Evolutionary conservation across 2,888 invertebrate species (phyloP), one percentile per base, ranked within the genome.

Genomic region (Ferdinandea cuprea): DNA sequence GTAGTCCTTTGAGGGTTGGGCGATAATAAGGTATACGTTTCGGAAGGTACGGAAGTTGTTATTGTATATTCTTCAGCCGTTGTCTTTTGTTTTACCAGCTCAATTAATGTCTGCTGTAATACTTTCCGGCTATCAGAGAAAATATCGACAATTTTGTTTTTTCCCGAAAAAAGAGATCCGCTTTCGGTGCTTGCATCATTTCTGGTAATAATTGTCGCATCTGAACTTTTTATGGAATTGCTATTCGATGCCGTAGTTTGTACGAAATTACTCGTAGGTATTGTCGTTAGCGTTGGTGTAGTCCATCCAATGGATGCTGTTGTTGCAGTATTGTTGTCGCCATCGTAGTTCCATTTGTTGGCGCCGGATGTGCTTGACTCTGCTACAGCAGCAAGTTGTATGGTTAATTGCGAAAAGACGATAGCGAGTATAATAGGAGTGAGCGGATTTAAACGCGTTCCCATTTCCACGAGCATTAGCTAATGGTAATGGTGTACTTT

Each of bases 381-480:
- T 9, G 40, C 35, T 46, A 52, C 5, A 59, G 52, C 25, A 5
- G 69, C 30, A 19, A 40, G n/a, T 32, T 71, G 48, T 25, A 19
- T 52, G 30, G 77, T 52, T 74, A 66, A 25, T 15, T 65, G 48
- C 42, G 66, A 66, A 54, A 48, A 46, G 44, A 81, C 42, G 58
- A 77, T 25, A 46, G 52, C 58, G 25, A 76, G n/a, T 32, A 77
- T 48, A 52, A 81, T 58, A 13, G 25, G 65, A 44, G 37, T 21
- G 17, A 59, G 59, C 17, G 54, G 65, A 17, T 63, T 46, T 40
- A 59, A 71, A 77, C 46, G 77, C 59, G 65, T 59, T 81, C 65
- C 81, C 81, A 81, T 81, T 65, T 69, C 81, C 81, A 71, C 35
- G 65, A 65, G 44, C 79, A 66, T 59, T 66, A 50, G 66, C 52